Percentiles rank a stretch among this genome's conserved stretches.
Evolutionary conservation across 1,140 invertebrate genomes (phyloP).

Genomic region (Brachionus sp.): DNA sequence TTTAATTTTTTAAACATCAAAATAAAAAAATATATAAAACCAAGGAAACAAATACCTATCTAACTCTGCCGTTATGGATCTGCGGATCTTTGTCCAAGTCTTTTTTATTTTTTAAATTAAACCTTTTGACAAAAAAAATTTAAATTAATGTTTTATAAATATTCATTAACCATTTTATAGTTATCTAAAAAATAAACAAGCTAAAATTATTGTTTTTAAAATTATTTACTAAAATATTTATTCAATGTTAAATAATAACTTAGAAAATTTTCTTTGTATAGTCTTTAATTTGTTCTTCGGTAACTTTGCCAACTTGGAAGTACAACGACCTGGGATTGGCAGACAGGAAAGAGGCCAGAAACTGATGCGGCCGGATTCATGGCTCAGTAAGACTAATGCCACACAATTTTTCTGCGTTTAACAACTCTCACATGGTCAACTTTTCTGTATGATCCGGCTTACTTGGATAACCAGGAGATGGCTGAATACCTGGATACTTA

Average conservation of each 20-base stretch:
- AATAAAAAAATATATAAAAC: no score
- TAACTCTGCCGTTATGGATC: no score
- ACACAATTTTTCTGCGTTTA: slow-evolving; percentile 61
- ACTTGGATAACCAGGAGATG: slow-evolving; percentile 68
- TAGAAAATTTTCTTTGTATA: slow-evolving; percentile 61
- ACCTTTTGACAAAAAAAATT: no score
- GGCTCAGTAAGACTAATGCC: slow-evolving; percentile 65
- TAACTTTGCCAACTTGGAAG: slow-evolving; percentile 65
- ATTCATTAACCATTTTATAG: no score
- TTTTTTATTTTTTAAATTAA: no score
- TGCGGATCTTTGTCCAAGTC: no score
- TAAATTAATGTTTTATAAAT: no score
- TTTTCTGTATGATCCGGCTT: slow-evolving; percentile 69
- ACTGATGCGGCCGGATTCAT: slow-evolving; percentile 67
- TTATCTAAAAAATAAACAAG: no score
- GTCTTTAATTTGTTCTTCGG: slow-evolving; percentile 64
- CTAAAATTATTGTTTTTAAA: not conserved
- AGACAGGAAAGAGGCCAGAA: slow-evolving; percentile 66
- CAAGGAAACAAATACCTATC: no score
- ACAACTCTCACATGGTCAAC: slow-evolving; percentile 63
- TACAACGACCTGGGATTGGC: slow-evolving; percentile 66
- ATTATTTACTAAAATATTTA: slow-evolving; percentile 9
- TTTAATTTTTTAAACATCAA: no score
- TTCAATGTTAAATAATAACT: not conserved
- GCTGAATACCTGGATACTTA: slow-evolving; percentile 61